Base-by-base conservation (phyloP, 2,113 vertebrate genomes). In the Gadus macrocephalus region DNA sequence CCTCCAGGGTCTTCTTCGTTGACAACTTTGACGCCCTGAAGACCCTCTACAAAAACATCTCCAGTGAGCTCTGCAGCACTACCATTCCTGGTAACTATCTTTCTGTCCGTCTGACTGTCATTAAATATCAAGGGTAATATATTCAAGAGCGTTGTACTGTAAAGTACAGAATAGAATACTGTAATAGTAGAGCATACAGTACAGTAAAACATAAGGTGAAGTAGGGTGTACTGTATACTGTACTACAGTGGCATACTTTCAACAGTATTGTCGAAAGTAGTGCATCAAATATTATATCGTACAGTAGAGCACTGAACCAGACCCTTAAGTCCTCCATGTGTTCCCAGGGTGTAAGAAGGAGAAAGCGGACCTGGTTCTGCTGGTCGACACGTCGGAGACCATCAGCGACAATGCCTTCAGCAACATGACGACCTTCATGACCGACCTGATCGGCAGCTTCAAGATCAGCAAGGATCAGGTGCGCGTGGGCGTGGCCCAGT, bases 361-460 rank as follows among this genome's bases (percentile, higher is more conserved):
- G 56, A 2, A 83, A 61, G 87, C 89, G 5, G 93, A 95, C 75
- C 78, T 95, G 78, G 87, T 95, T 49, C 89, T 95, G 80, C 79
- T 95, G 5, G 28, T 92, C 0, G 92, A 94, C 22, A 83, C 92
- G 63, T 94, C 94, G 1, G 72, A 63, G 67, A 94, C 90, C 74
- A 92, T 95, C 53, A 0, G 0, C 0, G 0, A 1, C 0, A 0
- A 0, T 0, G 80, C 92, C 61, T 94, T 93, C 75, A 17, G 0
- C 15, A 60, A 42, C 42, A 90, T 93, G 85, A 92, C 92, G 81
- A 69, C 67, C 0, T 95, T 94, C 67, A 88, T 89, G 64, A 74
- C 78, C 12, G 78, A 74, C 0, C 28, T 94, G 1, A 62, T 92
- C 4, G 72, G 71, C 25, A 88, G 72, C 49, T 93, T 95, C 67